Base-by-base conservation (phyloP, 2,888 invertebrate genomes). In the Tupiocoris notatus region DNA sequence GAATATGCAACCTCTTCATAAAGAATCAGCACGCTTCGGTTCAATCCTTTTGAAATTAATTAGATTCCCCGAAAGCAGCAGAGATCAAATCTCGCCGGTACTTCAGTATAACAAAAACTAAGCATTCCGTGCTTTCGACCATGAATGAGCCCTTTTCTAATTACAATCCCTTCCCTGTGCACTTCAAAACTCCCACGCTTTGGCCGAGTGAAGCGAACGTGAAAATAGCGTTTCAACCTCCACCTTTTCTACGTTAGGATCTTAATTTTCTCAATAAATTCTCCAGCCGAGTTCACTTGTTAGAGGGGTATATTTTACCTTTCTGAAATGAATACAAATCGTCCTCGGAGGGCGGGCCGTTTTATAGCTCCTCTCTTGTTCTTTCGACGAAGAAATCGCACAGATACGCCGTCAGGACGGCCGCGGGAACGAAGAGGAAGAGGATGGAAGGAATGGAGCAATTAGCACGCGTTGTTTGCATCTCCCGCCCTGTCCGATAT, bases 241-340 rank as follows among this genome's bases (percentile, higher is more conserved):
- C n/a, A n/a, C n/a, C 6, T 39, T 39, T 12, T 39, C 39, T 7
- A 12, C 39, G 39, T 39, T 39, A 12, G 39, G 39, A 39, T 39
- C 39, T 39, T 39, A 39, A 39, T 39, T 39, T 39, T 39, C 39
- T 39, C 39, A 12, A 39, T 39, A 39, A 39, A 39, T 39, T 39
- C 39, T 39, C 39, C 39, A 12, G 12, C 39, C 39, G 39, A 39
- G 39, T 39, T 39, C 39, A 39, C 39, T 39, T 39, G 39, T 39
- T 39, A 39, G 39, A 39, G 39, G 12, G 39, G 39, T 3, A 39
- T 39, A 39, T 39, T 39, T 39, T 39, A 39, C 39, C 39, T 39
- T 39, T 39, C 39, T 39, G 39, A 70, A 70, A 70, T 70, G 70
- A 70, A 70, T 70, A 70, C 70, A 70, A 70, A 70, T 70, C 70